phyloP scores from a whole-genome alignment of 2,888 invertebrate species.

The Drosophila sordidula region DNA sequence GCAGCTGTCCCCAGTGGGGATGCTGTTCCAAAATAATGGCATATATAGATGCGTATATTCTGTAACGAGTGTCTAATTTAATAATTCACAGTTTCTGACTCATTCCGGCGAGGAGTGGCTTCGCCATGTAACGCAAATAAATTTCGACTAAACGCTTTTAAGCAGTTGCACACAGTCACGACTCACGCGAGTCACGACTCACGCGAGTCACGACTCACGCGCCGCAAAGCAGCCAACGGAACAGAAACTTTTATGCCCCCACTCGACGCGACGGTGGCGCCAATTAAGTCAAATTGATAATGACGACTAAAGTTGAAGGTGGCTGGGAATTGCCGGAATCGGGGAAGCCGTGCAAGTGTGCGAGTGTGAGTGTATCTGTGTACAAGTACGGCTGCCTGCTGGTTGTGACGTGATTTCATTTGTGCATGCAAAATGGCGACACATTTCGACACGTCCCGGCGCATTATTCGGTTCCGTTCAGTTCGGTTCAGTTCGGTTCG shows the following conservation, averaged over 20 bases:
- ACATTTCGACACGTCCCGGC: conserved; percentile 71
- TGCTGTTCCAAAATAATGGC: conserved; percentile 37
- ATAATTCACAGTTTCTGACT: conserved; percentile 53
- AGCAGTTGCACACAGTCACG: conserved; percentile 51
- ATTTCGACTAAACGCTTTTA: conserved; percentile 74
- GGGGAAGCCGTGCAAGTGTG: background rate
- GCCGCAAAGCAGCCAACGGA: conserved; percentile 6
- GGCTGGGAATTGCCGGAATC: conserved; percentile 13
- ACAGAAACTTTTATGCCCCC: conserved; percentile 32
- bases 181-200: conserved; percentile 17
- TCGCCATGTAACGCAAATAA: conserved; percentile 59
- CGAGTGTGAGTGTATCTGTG: background rate
- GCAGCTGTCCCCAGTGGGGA: background rate
- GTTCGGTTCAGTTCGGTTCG: conserved; percentile 9
- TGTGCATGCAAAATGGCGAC: conserved; percentile 69
- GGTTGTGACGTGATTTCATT: conserved; percentile 79
- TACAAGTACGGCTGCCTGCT: conserved; percentile 27
- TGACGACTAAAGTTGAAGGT: conserved; percentile 74
- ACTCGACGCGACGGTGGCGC: conserved; percentile 26
- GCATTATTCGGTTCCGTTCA: conserved; percentile 32
- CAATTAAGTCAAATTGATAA: conserved; percentile 81
- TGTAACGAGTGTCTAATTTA: conserved; percentile 56
- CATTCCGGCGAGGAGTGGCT: conserved; percentile 1
- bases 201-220: conserved; percentile 16
- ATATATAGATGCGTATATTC: conserved; percentile 3